Evolutionary conservation across 1,140 invertebrate species (phyloP).

Genomic region (Lasioglossum albipes): DNA sequence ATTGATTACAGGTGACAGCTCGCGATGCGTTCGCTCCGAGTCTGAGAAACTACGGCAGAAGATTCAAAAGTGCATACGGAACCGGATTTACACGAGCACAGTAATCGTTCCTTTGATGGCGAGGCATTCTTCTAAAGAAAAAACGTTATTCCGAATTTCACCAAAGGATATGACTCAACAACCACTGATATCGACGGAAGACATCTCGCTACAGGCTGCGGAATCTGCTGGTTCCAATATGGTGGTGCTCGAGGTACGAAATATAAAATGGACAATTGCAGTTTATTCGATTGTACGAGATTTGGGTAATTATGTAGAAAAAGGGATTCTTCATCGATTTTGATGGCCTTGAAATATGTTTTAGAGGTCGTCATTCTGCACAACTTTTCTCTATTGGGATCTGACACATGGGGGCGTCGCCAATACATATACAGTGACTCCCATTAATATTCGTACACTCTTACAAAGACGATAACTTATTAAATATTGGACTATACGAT

Average conservation of each 20-base stretch:
- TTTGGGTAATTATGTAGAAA: too few species aligned
- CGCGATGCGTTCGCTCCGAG: conserved; percentile 45
- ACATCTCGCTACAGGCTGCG: background rate
- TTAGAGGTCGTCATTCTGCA: too few species aligned
- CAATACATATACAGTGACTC: too few species aligned
- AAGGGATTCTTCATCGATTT: too few species aligned
- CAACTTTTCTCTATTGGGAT: too few species aligned
- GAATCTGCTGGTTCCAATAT: conserved; percentile 43
- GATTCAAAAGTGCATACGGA: conserved; percentile 36
- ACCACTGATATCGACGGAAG: conserved; percentile 50
- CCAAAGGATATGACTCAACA: conserved; percentile 57
- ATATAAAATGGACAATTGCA: background rate
- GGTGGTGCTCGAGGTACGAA: conserved; percentile 67
- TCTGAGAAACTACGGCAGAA: conserved; percentile 51
- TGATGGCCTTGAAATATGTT: too few species aligned
- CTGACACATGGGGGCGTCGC: too few species aligned
- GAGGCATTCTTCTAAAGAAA: conserved; percentile 8
- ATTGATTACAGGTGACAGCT: conserved; percentile 46
- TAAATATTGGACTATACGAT: too few species aligned
- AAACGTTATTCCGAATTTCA: background rate
- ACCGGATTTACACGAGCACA: conserved; percentile 47
- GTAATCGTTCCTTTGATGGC: conserved; percentile 37
- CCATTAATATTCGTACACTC: too few species aligned
- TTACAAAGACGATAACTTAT: too few species aligned
- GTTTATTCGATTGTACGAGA: background rate